These are phyloP conservation scores for Choreutis nemorana DNA, from an alignment of 2,888 invertebrate genomes.

Conservation along the genomic window DNA sequence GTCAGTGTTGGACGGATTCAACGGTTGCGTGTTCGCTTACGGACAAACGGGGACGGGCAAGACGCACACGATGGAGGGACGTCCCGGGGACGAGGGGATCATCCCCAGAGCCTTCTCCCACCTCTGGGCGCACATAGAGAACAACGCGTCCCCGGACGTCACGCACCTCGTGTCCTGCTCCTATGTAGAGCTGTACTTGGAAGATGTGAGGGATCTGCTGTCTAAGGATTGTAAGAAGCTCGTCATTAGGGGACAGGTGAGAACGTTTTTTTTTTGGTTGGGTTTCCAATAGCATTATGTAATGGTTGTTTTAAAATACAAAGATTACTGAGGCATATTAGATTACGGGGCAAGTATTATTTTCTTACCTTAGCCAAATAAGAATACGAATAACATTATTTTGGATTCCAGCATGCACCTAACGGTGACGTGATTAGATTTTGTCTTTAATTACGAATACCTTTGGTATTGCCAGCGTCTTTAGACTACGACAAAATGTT, in stretches of 20 bases:
- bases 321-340: too few relatives aligned
- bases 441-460: too few relatives aligned
- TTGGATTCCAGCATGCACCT: too few relatives aligned
- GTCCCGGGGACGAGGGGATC: conserved; percentile 76
- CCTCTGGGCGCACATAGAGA: conserved; percentile 93
- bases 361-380: too few relatives aligned
- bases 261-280: conserved; percentile 7
- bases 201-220: conserved; percentile 78
- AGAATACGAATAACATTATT: too few relatives aligned
- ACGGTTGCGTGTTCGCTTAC: conserved; percentile 99
- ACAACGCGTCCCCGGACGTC: conserved; percentile 83
- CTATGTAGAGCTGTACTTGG: conserved; percentile 97
- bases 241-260: conserved; percentile 61
- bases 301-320: too few relatives aligned
- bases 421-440: too few relatives aligned
- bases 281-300: too few relatives aligned
- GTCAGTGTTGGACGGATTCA: conserved; percentile 96
- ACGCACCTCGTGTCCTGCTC: conserved; percentile 96
- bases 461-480: too few relatives aligned
- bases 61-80: conserved; percentile 80
- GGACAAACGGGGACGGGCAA: conserved; percentile 98
- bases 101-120: conserved; percentile 98
- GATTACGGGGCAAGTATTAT: too few relatives aligned
- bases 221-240: conserved; percentile 82
- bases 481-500: too few relatives aligned